Base-by-base conservation (phyloP, 2,888 invertebrate genomes). In the Cylindroiulus punctatus region DNA sequence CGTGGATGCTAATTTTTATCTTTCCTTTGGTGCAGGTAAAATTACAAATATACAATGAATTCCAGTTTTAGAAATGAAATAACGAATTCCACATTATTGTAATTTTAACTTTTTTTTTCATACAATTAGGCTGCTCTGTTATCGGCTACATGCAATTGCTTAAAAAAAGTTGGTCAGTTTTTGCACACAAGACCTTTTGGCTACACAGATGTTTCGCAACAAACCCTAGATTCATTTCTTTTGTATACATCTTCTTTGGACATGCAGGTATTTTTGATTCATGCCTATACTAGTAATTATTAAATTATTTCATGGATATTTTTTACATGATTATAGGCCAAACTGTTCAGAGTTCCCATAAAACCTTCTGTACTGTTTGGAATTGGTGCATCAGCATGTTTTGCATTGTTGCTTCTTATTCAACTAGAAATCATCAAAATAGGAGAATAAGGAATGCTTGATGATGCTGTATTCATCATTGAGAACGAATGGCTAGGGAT, bases 101-200 rank as follows among this genome's bases (percentile, higher is more conserved):
- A 84, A 12, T 22, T 22, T 44, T 47, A 14, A 84, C 22, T 44
- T 44, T 44, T 1, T 10, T 44, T 44, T 44, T 44, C 44, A 44
- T 57, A 7, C 12, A 7, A 81, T 81, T 40, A 95, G 94, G 96
- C 96, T 26, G 94, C 96, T 0, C 93, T 95, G 86, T 92, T 96
- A 87, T 94, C 95, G 0, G 93, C 93, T 14, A 94, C 94, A 76
- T 96, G 96, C 89, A 93, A 93, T 32, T 93, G 93, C 88, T 93
- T 95, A n/a, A 94, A 94, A 90, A 93, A 93, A 26, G 94, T 95
- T 86, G 96, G 96, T 0, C 96, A 96, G 90, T 95, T 95, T 91
- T 93, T 96, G 85, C 93, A 95, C 86, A 94, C 94, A 19, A 93
- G 95, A 0, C 96, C 96, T 0, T 96, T 95, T 90, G 94, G 95